Evolutionary conservation across 1,140 invertebrate genomes (phyloP), one percentile per base, ranked within the genome.

Genomic region (Megalonaias nervosa): DNA sequence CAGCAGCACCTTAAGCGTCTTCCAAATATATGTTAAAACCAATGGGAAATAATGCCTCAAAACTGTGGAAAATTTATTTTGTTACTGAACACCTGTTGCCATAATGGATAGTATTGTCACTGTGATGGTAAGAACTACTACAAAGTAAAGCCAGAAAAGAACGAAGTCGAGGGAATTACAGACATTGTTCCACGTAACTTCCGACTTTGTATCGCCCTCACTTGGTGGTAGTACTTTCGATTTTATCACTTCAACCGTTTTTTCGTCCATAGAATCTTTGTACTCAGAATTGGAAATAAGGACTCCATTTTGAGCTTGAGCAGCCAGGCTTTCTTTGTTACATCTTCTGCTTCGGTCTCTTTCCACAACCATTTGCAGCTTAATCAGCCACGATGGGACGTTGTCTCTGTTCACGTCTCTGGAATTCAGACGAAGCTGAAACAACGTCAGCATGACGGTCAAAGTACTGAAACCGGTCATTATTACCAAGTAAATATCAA

Each of bases 161-260:
- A 26, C 26, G 26, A 26, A 26, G 26, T 26, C 26, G 11, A 82
- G 67, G 6, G 76, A 66, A 23, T 74, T 23, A 19, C 76, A 67
- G 0, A 82, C 73, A 58, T 62, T 59, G 15, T 56, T n/a, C 80
- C 80, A 82, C 12, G 67, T 66, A 1, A 76, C 59, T 56, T 77
- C 75, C 64, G 9, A 19, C 26, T 6, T 58, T 31, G 16, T 55
- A 21, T 60, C 13, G 64, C 5, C 21, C 23, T 16, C 14, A 4
- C 31, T 75, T 75, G 48, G 55, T 60, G 26, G 1, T 59, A 9
- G 58, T 67, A 16, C 71, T 64, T 2, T 26, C n/a, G 38, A 56
- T 59, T 56, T 57, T 62, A 56, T 67, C 56, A 61, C 72, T 48
- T 17, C 69, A 58, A 21, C 71, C 61, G 56, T 64, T 55, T 23